These are phyloP conservation scores for Bombus waltoni DNA, from an alignment of 1,140 invertebrate genomes.

Conservation along the genomic window DNA sequence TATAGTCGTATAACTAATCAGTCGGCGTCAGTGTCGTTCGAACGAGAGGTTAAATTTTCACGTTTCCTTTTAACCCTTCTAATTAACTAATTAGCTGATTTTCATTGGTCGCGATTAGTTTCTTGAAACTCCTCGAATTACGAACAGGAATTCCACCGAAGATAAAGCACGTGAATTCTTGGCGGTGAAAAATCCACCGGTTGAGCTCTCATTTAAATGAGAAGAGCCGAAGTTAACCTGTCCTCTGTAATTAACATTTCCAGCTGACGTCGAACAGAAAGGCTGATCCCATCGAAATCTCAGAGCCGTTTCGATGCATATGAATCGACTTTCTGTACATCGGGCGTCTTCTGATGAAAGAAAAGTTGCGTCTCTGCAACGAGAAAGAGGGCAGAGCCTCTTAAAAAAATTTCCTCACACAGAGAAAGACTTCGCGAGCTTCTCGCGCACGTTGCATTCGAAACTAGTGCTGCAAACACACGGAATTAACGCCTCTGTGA, in stretches of 20 bases:
- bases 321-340: background rate
- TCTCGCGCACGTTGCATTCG: conserved; percentile 5
- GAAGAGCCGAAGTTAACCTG: conserved; percentile 1
- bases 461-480: conserved; percentile 15
- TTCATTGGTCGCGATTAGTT: background rate
- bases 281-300: background rate
- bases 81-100: conserved; percentile 18
- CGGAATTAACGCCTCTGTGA: conserved; percentile 30
- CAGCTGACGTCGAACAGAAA: background rate
- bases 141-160: background rate
- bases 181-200: background rate
- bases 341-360: background rate
- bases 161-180: background rate
- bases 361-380: background rate
- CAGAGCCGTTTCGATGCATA: background rate
- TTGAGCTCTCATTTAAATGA: conserved; percentile 20
- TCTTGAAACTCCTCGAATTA: background rate
- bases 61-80: background rate
- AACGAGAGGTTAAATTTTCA: too few relatives aligned
- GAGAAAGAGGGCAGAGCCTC: background rate
- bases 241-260: conserved; percentile 50
- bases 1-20: too few relatives aligned
- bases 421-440: background rate
- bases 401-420: background rate
- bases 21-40: too few relatives aligned